Evolutionary conservation across 2,113 vertebrate species (phyloP).

Genomic region (Ondatra zibethicus): DNA sequence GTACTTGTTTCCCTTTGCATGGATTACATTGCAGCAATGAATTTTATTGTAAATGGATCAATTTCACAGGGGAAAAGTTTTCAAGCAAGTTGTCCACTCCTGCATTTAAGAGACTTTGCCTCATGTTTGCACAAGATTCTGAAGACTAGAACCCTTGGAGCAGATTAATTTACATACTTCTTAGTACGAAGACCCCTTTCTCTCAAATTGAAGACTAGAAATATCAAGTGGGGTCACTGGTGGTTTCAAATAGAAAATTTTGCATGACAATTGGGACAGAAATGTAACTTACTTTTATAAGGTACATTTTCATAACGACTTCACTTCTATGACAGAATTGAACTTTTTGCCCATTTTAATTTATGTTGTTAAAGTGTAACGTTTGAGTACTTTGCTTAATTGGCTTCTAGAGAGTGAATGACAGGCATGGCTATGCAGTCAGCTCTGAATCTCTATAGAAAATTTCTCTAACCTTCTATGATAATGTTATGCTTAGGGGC

Average conservation of each 20-base stretch:
- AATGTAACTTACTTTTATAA: constrained; percentile 52
- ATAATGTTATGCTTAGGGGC: constrained; percentile 80
- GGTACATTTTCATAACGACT: not conserved
- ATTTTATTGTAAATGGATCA: not conserved
- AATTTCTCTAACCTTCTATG: constrained; percentile 81
- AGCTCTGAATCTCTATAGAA: constrained; percentile 81
- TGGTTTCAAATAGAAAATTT: constrained; percentile 50
- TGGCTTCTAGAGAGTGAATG: constrained; percentile 82
- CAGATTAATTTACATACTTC: constrained; percentile 38
- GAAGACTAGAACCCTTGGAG: not conserved
- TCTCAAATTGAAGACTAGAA: constrained; percentile 12
- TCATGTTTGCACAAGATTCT: not conserved
- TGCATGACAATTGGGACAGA: constrained; percentile 35
- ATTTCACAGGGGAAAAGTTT: not conserved
- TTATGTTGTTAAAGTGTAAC: constrained; percentile 59
- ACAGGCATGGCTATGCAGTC: constrained; percentile 81
- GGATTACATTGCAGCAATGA: not conserved
- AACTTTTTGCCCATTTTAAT: constrained; percentile 80
- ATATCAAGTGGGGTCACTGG: constrained; percentile 43
- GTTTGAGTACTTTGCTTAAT: constrained; percentile 83
- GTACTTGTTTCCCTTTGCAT: not conserved
- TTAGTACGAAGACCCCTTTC: not conserved
- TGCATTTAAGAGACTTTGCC: not conserved
- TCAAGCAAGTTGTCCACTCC: not conserved
- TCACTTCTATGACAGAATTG: constrained; percentile 51